phyloP scores from a whole-genome alignment of 2,797 vertebrate species.

The Bovichtus variegatus region DNA sequence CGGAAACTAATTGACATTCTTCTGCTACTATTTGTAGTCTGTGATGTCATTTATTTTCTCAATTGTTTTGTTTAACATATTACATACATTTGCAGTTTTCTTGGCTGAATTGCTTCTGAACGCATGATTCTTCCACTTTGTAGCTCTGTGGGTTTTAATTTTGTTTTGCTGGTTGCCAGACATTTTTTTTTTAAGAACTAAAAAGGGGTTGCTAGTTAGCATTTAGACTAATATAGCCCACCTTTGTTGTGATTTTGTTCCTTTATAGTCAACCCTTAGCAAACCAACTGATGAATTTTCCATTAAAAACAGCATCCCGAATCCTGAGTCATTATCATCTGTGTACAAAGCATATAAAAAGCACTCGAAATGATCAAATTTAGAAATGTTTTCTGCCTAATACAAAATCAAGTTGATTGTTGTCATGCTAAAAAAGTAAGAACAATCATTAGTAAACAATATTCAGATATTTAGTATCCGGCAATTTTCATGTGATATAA shows the following conservation, averaged over 20 bases:
- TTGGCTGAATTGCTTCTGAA: background rate
- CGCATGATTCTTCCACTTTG: background rate
- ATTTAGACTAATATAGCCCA: background rate
- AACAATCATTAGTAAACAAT: background rate
- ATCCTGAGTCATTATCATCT: background rate
- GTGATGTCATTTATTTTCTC: background rate
- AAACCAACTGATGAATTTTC: background rate
- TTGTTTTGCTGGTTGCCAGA: slow-evolving; percentile 3
- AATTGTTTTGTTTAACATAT: background rate
- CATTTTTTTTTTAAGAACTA: background rate
- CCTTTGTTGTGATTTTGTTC: background rate
- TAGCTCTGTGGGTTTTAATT: background rate
- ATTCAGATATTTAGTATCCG: slow-evolving; percentile 19
- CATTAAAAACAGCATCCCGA: background rate
- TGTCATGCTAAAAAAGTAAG: background rate
- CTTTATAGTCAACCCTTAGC: background rate
- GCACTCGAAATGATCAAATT: background rate
- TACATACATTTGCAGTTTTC: background rate
- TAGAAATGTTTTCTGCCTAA: background rate
- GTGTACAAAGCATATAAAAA: background rate
- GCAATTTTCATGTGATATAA: slow-evolving; percentile 17
- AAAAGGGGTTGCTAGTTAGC: background rate
- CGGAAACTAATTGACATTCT: background rate
- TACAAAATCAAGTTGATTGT: background rate
- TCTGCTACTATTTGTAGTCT: background rate